A percentile compares a stretch with the other conserved stretches of the same genome.
These are phyloP conservation scores for Chalcosyrphus nemorum DNA, from an alignment of 2,888 invertebrate species.

Conservation along the genomic window DNA sequence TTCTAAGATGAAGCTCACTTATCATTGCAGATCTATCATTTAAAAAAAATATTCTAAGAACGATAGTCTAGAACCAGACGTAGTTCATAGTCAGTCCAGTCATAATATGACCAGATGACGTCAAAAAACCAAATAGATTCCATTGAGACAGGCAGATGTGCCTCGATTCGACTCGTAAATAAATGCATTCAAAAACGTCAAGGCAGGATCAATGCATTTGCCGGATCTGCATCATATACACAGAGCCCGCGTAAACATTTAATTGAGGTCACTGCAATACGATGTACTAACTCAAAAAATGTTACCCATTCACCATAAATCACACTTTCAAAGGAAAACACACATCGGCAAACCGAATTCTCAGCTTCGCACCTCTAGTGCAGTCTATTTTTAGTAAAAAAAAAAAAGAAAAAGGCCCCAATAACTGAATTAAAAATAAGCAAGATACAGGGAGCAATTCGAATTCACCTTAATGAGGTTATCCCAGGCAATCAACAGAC, in stretches of 20 bases:
- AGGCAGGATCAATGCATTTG: background rate
- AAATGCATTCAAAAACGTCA: background rate
- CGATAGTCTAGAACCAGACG: too few relatives aligned
- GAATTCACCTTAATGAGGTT: background rate
- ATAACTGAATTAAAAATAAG: constrained; percentile 12
- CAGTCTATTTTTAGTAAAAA: constrained; percentile 5
- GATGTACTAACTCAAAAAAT: constrained; percentile 30
- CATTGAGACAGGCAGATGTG: too few relatives aligned
- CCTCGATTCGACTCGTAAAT: background rate
- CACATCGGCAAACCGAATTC: constrained; percentile 11
- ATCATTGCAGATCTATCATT: too few relatives aligned
- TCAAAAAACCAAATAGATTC: too few relatives aligned
- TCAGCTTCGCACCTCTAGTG: constrained; percentile 15
- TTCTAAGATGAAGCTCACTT: too few relatives aligned
- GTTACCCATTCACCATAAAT: constrained; percentile 36
- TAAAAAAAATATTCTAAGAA: too few relatives aligned
- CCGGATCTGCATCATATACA: background rate
- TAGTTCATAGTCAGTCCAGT: too few relatives aligned
- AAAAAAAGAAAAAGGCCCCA: background rate
- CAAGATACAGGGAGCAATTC: background rate
- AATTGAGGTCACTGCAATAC: constrained; percentile 47
- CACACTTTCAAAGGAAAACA: constrained; percentile 21
- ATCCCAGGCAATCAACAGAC: background rate
- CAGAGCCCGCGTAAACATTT: constrained; percentile 21
- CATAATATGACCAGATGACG: too few relatives aligned